Evolutionary conservation across 2,113 vertebrate species (phyloP), one percentile per base, ranked within the genome.

Genomic region (Gasterosteus aculeatus): DNA sequence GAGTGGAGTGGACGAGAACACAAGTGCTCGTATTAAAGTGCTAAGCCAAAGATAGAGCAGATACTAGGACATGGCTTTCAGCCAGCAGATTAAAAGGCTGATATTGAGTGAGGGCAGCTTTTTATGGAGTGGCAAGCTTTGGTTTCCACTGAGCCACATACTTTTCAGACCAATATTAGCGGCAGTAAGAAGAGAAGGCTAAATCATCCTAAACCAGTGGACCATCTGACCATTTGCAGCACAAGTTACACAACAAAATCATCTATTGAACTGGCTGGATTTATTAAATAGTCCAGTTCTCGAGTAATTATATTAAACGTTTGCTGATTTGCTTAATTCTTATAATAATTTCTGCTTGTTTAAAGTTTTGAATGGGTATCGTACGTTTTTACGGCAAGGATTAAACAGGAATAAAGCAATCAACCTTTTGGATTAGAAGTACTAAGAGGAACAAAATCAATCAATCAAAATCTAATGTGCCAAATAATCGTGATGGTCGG

Each of bases 111-210:
- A 16, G 59, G 58, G 62, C 10, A 10, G 5, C 10, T 68, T 54
- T 78, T 46, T 68, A n/a, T 39, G 19, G 41, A 71, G 67, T 49
- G 61, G 54, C 54, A 15, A 31, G 64, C 67, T 64, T n/a, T 56
- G 22, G 44, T 65, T 56, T 67, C 70, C 41, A 10, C 19, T 46
- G 46, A 81, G 64, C 54, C 58, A 46, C 54, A 58, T 22, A 38
- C 62, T 39, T 78, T 18, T 78, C 74, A 75, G 38, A 70, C 19
- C 53, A 66, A 78, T 69, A 74, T 67, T 29, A 70, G 39, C 15
- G 1, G 46, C 29, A 47, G 65, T 47, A 53, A 26, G 22, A 26
- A 26, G 22, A 26, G 22, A 26, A 26, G 33, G 33, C 33, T 33
- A 5, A 33, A 33, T 33, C 5, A 5, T 33, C 33, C 5, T 33